phyloP scores from a whole-genome alignment of 2,888 invertebrate species.

The Imbricaverruca yamaguchii region DNA sequence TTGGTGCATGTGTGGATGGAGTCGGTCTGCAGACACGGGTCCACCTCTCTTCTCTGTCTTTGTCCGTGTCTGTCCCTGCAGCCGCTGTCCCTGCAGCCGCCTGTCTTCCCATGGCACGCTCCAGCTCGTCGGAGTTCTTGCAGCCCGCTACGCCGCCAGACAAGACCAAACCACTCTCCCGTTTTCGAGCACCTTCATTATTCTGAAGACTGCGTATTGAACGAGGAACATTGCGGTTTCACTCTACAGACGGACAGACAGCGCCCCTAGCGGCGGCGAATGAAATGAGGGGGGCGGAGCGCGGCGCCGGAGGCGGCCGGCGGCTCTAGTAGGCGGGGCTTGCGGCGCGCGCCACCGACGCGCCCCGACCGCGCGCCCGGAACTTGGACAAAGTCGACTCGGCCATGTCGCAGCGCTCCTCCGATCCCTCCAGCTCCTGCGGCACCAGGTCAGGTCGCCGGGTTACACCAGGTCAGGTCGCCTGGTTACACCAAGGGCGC shows the following conservation, averaged over 20 bases:
- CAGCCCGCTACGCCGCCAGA: too few relatives aligned
- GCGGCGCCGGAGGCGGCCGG: not conserved
- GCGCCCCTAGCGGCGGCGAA: not conserved
- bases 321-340: not conserved
- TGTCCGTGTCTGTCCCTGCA: too few relatives aligned
- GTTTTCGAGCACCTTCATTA: slow-evolving; percentile 13
- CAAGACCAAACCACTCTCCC: too few relatives aligned
- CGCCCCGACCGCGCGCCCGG: slow-evolving; percentile 90
- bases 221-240: not conserved
- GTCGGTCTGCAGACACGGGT: too few relatives aligned
- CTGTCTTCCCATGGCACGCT: too few relatives aligned
- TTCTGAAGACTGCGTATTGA: not conserved
- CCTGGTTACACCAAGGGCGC: too few relatives aligned
- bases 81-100: too few relatives aligned
- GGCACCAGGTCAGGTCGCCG: not conserved
- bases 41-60: too few relatives aligned
- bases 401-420: slow-evolving; percentile 92
- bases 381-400: slow-evolving; percentile 95
- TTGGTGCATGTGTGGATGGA: too few relatives aligned
- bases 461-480: not conserved
- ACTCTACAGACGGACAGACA: not conserved
- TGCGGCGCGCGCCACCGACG: slow-evolving; percentile 55
- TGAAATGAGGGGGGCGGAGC: not conserved
- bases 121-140: too few relatives aligned
- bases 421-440: slow-evolving; percentile 84